These are phyloP conservation scores for Anagyrus pseudococci DNA, from an alignment of 2,888 invertebrate genomes.

Conservation along the genomic window DNA sequence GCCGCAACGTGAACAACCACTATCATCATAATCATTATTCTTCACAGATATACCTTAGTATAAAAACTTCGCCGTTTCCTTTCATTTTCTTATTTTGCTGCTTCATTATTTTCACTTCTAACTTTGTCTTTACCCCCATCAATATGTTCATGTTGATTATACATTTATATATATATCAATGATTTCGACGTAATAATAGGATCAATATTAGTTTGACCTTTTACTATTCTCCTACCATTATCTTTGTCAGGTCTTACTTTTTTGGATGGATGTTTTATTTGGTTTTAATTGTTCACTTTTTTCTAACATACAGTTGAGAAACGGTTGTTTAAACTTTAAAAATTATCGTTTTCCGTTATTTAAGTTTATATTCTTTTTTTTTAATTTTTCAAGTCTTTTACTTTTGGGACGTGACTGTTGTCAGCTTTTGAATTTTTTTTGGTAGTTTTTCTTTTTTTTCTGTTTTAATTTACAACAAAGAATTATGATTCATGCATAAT, in stretches of 20 bases:
- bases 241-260: constrained; percentile 14
- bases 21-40: too few species aligned
- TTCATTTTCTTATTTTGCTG: too few species aligned
- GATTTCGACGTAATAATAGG: too few species aligned
- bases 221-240: constrained; percentile 16
- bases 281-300: too few species aligned
- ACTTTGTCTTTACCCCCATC: too few species aligned
- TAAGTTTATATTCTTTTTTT: constrained; percentile 3
- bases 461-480: neutral
- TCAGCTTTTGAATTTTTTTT: too few species aligned
- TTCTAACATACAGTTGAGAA: constrained; percentile 9
- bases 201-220: constrained; percentile 24
- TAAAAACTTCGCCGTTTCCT: constrained; percentile 45
- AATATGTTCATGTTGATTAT: too few species aligned
- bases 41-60: too few species aligned
- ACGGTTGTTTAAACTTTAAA: constrained; percentile 9
- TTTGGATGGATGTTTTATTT: constrained; percentile 37
- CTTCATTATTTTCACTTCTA: too few species aligned
- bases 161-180: too few species aligned
- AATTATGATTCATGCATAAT: constrained; percentile 28
- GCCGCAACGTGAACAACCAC: too few species aligned
- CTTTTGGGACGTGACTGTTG: too few species aligned
- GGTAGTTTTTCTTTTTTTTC: neutral
- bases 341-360: constrained; percentile 13
- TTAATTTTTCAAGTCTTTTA: constrained; percentile 20